Conservation (phyloP, 2,113 vertebrate genomes). For the Poeciliopsis retropinna region DNA sequence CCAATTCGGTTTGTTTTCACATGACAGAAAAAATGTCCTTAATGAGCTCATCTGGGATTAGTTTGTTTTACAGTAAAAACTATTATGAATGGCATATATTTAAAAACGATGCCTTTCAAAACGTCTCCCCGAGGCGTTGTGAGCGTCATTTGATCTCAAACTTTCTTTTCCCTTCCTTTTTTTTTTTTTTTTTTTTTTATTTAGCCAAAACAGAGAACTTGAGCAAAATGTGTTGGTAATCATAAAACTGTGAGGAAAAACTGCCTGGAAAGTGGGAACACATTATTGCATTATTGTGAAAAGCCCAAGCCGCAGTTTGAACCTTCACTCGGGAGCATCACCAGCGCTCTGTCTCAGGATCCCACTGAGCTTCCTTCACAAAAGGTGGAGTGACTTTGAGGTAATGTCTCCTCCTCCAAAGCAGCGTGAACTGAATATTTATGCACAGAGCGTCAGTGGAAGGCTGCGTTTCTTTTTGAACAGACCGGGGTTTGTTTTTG, state of each 20-base stretch:
- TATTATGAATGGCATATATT: conserved; percentile 37
- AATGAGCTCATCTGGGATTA: conserved; percentile 57
- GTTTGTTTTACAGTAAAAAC: conserved; percentile 54
- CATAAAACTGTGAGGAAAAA: conserved; percentile 47
- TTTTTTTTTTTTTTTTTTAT: conserved; percentile 39
- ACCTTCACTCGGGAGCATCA: conserved; percentile 37
- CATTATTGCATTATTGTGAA: conserved; percentile 22
- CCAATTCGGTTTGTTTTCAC: conserved; percentile 26
- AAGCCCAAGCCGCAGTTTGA: conserved; percentile 29
- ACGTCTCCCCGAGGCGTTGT: conserved; percentile 45
- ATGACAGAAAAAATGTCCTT: conserved; percentile 45
- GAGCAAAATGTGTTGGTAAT: conserved; percentile 58
- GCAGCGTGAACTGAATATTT: conserved; percentile 10
- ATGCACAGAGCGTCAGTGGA: background rate
- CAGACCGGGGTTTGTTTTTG: background rate
- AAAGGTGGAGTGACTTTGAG: conserved; percentile 64
- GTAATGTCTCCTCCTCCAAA: conserved; percentile 31
- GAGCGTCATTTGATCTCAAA: conserved; percentile 53
- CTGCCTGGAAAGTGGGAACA: conserved; percentile 23
- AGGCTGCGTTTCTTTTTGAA: background rate
- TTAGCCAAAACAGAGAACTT: conserved; percentile 63
- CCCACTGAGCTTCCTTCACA: conserved; percentile 64
- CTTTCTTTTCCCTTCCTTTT: conserved; percentile 52
- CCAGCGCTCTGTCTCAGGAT: conserved; percentile 48
- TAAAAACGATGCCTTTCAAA: conserved; percentile 45